phyloP scores from a whole-genome alignment of 2,797 vertebrate species.

The Australoheros facetus region DNA sequence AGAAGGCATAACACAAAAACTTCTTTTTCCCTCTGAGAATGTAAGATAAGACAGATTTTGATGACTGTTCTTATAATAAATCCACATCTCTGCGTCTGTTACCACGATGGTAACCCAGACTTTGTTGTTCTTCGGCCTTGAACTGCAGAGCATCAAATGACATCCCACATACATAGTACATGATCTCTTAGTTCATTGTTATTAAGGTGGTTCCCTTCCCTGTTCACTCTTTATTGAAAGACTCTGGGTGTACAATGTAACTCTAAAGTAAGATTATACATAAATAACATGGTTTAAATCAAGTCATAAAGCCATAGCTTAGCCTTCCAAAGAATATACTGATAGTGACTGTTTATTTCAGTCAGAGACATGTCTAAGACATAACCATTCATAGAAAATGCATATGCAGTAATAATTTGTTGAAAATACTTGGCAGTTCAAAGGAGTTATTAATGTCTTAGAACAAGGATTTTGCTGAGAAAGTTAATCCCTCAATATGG shows the following conservation, averaged over 20 bases:
- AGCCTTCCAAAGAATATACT: background rate
- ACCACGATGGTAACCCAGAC: background rate
- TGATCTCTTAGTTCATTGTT: background rate
- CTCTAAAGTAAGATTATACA: background rate
- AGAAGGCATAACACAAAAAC: background rate
- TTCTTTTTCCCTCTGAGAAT: background rate
- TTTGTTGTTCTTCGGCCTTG: background rate
- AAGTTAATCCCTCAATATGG: constrained; percentile 1
- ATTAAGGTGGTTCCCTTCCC: too few relatives aligned
- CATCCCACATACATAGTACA: background rate
- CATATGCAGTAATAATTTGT: background rate
- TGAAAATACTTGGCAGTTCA: background rate
- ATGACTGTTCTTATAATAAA: background rate
- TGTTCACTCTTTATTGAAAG: background rate
- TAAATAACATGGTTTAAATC: background rate
- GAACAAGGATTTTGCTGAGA: constrained; percentile 8
- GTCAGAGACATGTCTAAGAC: background rate
- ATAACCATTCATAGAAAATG: background rate
- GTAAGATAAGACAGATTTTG: background rate
- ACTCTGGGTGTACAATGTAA: background rate
- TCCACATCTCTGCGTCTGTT: background rate
- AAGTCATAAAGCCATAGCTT: background rate
- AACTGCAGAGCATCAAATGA: background rate
- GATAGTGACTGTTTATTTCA: background rate
- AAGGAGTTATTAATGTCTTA: background rate